These are phyloP conservation scores for Tyria jacobaeae DNA, from an alignment of 2,888 invertebrate genomes.

Conservation along the genomic window DNA sequence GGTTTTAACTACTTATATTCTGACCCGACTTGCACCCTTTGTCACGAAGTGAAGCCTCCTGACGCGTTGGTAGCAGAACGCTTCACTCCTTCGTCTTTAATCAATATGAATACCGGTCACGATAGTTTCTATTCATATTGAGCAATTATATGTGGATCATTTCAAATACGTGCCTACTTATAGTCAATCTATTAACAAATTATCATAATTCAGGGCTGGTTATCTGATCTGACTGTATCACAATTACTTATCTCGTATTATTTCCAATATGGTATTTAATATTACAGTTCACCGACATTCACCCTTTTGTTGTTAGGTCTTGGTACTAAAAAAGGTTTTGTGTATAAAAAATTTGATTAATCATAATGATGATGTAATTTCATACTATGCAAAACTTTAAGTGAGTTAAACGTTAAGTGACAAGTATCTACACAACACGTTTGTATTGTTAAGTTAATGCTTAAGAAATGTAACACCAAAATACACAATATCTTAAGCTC, in stretches of 20 bases:
- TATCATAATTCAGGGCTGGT: conserved; percentile 24
- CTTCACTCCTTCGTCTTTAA: too few relatives aligned
- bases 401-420: too few relatives aligned
- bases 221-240: conserved; percentile 27
- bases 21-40: too few relatives aligned
- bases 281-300: conserved; percentile 30
- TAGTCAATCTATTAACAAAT: conserved; percentile 24
- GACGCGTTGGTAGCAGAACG: too few relatives aligned
- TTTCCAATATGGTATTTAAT: conserved; percentile 10
- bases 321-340: background rate
- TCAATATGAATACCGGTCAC: too few relatives aligned
- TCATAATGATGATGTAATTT: conserved; percentile 14
- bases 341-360: background rate
- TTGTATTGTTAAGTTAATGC: background rate
- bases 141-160: background rate
- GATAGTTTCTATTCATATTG: too few relatives aligned
- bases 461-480: background rate
- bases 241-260: conserved; percentile 22
- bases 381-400: background rate
- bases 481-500: too few relatives aligned
- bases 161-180: conserved; percentile 1
- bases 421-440: background rate
- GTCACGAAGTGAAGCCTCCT: too few relatives aligned
- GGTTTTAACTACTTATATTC: too few relatives aligned
- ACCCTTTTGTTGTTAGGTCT: conserved; percentile 17